Base-by-base conservation (phyloP, 2,797 vertebrate genomes). In the Phoeniculus purpureus region DNA sequence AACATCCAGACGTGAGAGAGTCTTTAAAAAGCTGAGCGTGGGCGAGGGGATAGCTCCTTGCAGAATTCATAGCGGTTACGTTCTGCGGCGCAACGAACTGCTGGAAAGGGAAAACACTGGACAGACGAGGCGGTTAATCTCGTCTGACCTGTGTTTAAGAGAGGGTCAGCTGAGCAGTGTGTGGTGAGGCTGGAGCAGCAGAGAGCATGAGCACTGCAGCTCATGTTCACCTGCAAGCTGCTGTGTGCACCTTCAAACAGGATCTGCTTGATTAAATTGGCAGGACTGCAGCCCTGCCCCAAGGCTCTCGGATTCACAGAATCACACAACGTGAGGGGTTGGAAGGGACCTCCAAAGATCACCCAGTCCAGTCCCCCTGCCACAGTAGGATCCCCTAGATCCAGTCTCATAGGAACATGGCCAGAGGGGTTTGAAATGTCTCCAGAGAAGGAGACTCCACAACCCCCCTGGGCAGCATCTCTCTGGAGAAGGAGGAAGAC, bases 1-100 rank as follows among this genome's bases (percentile, higher is more conserved):
- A 96, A 92, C 48, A 94, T 81, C 96, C 73, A 90, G 61, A 85
- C 56, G 45, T 54, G 79, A 92, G 52, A 73, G 1, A 73, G 56
- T 10, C 80, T 85, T 82, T 92, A 94, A 68, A 94, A 68, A 64
- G 56, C 54, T 12, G 82, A 89, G 86, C 45, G 43, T 0, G 6
- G 68, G 68, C 29, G 62, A 94, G 93, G 77, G 68, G 2, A 50
- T 16, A 55, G 65, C 45, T 89, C 89, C 58, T 26, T 5, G 6
- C 11, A 60, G 70, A 59, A 91, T 16, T 50, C 60, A 18, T 4
- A 71, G 81, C 75, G 65, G 50, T 93, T 87, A 19, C 3, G 34
- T 54, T 62, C 47, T 54, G 65, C 55, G 58, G 58, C 11, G 61
- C 32, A 62, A 17, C 20, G 2, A 4, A 3, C 10, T 8, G 25